These are phyloP conservation scores for Botia kubotai DNA, from an alignment of 2,797 vertebrate genomes.

Conservation along the genomic window DNA sequence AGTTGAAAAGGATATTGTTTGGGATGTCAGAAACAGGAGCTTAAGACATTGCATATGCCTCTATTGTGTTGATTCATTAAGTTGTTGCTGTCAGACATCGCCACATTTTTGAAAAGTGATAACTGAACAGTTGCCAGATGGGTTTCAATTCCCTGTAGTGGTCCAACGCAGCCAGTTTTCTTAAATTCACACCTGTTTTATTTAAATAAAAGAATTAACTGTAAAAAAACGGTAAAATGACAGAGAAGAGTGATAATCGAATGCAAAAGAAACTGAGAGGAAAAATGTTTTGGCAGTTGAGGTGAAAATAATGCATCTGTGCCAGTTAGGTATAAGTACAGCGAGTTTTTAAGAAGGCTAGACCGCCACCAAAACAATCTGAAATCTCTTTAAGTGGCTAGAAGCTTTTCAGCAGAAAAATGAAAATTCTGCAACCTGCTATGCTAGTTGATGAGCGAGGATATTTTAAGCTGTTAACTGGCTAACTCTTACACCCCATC, in stretches of 20 bases:
- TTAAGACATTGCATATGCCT: constrained; percentile 3
- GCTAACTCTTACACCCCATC: not conserved
- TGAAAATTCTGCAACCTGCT: not conserved
- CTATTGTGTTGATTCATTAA: constrained; percentile 13
- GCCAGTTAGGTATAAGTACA: not conserved
- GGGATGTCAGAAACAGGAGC: constrained; percentile 15
- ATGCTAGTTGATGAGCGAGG: not conserved
- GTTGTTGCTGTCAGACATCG: constrained; percentile 40
- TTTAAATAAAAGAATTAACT: not conserved
- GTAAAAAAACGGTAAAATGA: not conserved
- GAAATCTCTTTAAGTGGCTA: not conserved
- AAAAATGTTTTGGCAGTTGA: not conserved
- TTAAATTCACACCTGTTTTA: constrained; percentile 27
- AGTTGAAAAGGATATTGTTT: constrained; percentile 23
- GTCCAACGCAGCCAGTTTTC: constrained; percentile 3
- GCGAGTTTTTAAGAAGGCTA: not conserved
- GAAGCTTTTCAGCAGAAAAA: not conserved
- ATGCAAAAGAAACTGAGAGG: not conserved
- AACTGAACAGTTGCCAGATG: constrained; percentile 35
- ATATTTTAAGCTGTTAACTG: not conserved
- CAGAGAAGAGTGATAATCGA: constrained; percentile 1
- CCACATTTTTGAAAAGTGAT: constrained; percentile 33
- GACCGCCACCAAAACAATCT: not conserved
- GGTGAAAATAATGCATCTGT: not conserved
- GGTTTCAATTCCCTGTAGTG: constrained; percentile 17